These are phyloP conservation scores for Nymphalis polychloros DNA, from an alignment of 2,888 invertebrate species.

Conservation along the genomic window DNA sequence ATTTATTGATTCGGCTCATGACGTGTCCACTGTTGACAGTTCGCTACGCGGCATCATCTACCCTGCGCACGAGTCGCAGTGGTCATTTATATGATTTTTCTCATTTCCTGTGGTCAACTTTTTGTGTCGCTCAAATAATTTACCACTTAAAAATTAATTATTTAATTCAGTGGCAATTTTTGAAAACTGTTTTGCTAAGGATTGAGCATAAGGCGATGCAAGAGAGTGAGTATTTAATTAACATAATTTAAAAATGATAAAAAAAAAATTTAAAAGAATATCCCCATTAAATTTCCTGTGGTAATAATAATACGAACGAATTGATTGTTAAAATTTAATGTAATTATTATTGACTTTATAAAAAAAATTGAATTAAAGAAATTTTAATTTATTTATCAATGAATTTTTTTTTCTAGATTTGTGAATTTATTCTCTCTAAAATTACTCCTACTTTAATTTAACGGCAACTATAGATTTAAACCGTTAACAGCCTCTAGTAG, in stretches of 20 bases:
- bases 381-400: no score
- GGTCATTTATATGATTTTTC: slow-evolving; percentile 25
- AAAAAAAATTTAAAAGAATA: background rate
- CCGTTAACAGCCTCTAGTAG: background rate
- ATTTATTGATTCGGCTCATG: slow-evolving; percentile 53
- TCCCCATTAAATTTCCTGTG: background rate
- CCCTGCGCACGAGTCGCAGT: slow-evolving; percentile 40
- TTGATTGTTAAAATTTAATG: no score
- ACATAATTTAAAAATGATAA: background rate
- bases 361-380: no score
- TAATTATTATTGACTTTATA: no score
- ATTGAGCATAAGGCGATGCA: slow-evolving; percentile 24
- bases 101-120: slow-evolving; percentile 27
- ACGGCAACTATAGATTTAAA: no score
- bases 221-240: slow-evolving; percentile 27
- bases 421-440: no score
- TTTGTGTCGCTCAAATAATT: slow-evolving; percentile 8
- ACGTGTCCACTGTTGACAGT: slow-evolving; percentile 44
- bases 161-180: slow-evolving; percentile 9
- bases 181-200: background rate
- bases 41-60: slow-evolving; percentile 40
- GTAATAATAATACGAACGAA: no score
- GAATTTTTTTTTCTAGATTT: background rate
- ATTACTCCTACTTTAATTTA: no score
- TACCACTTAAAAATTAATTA: slow-evolving; percentile 9